A percentile compares a stretch with the other conserved stretches of the same genome.
Evolutionary conservation across 2,797 vertebrate genomes (phyloP).

Genomic region (Morelia viridis): DNA sequence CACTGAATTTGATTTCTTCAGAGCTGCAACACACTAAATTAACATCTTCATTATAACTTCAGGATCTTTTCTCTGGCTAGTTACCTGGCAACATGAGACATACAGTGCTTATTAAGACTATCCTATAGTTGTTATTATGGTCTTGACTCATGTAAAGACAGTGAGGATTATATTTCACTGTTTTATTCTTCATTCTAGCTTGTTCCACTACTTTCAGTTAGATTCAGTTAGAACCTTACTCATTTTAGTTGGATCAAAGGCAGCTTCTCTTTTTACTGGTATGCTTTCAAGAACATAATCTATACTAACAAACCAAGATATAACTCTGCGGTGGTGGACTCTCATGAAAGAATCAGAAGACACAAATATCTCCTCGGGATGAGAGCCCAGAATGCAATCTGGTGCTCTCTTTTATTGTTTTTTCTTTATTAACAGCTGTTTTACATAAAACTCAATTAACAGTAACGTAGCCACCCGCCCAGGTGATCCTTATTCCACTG

Average conservation of each 20-base stretch:
- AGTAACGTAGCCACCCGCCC: too few species aligned
- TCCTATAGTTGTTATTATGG: conserved; percentile 3
- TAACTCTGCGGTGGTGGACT: too few species aligned
- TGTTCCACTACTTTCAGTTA: neutral
- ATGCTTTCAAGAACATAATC: neutral
- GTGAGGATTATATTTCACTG: neutral
- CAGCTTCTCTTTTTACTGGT: conserved; percentile 1
- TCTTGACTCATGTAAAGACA: too few species aligned
- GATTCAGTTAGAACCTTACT: neutral
- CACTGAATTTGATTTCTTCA: neutral
- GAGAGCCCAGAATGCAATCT: too few species aligned
- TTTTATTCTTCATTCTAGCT: neutral
- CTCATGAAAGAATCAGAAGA: too few species aligned
- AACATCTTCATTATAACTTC: neutral
- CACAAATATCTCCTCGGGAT: too few species aligned
- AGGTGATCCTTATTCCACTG: too few species aligned
- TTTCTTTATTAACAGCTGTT: too few species aligned
- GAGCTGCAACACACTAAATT: neutral
- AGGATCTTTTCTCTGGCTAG: neutral
- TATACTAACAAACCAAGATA: neutral
- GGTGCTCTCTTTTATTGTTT: too few species aligned
- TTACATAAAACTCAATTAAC: too few species aligned
- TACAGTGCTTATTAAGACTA: neutral
- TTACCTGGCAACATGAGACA: neutral
- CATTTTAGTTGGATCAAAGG: neutral